Evolutionary conservation across 2,888 invertebrate genomes (phyloP), one percentile per base, ranked within the genome.

Genomic region (Microplitis manilae): DNA sequence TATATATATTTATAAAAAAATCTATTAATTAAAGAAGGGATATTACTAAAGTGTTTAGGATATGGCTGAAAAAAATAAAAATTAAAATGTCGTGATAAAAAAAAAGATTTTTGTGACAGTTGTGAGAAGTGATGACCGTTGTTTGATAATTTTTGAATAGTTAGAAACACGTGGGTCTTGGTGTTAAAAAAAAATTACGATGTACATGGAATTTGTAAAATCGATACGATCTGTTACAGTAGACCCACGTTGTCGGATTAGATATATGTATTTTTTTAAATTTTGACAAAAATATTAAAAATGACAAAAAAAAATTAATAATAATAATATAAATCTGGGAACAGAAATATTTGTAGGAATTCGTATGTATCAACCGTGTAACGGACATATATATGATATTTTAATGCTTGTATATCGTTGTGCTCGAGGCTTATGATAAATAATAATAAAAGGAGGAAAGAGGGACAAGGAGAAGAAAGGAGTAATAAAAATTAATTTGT

Each of bases 181-280:
- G 62, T 15, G 17, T 62, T 62, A 62, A 62, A 17, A 73, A 50
- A 39, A 38, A 67, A 20, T 64, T 59, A n/a, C 38, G n/a, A 62
- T 39, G 9, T 39, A 68, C 13, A 65, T 65, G 62, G 50, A 67
- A 64, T 50, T 38, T 59, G 9, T 50, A 30, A 59, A 30, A 13
- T 38, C 17, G 4, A 17, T 39, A n/a, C 50, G 69, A 30, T 67
- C 59, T 41, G 40, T 41, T 50, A 59, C 62, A 67, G 30, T 30
- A 15, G 50, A 69, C 74, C 78, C 80, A 76, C 77, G 73, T 81
- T 78, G 78, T 76, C 79, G 84, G 86, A 86, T 88, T 86, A 88
- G 85, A 89, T 86, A 87, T 86, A 89, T 89, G 89, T 90, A 89
- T 89, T 89, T 90, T 90, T 90, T 89, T 89, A 90, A 89, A 89